phyloP scores from a whole-genome alignment of 2,888 invertebrate genomes.

The Drosophila lutescens region DNA sequence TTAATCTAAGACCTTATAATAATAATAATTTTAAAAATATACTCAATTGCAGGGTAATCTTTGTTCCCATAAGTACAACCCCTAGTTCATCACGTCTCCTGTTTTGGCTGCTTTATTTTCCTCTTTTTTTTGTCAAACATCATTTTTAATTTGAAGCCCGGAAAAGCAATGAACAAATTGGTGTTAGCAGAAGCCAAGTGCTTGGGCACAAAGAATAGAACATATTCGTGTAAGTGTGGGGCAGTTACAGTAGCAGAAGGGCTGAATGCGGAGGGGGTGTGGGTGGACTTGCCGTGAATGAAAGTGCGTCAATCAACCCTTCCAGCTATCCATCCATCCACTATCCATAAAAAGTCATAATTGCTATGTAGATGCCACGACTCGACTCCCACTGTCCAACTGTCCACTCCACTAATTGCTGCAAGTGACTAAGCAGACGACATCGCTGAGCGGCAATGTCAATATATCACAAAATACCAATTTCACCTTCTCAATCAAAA shows the following conservation, averaged over 20 bases:
- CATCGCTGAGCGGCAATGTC: slow-evolving; percentile 67
- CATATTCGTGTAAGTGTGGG: not conserved
- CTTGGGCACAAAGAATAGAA: slow-evolving; percentile 47
- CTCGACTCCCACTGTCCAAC: slow-evolving; percentile 8
- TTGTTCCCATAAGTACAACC: not conserved
- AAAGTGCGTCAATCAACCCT: slow-evolving; percentile 72
- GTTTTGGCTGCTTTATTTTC: slow-evolving; percentile 3
- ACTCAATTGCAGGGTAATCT: slow-evolving; percentile 12
- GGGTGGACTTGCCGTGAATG: slow-evolving; percentile 54
- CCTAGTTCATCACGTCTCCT: not conserved
- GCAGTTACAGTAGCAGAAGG: slow-evolving; percentile 11
- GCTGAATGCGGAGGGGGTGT: not conserved
- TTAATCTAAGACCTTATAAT: no score
- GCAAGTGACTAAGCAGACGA: slow-evolving; percentile 74
- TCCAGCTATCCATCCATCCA: slow-evolving; percentile 30
- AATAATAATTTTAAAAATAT: no score
- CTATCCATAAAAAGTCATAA: slow-evolving; percentile 62
- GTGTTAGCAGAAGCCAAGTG: slow-evolving; percentile 80
- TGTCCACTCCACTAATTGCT: slow-evolving; percentile 59
- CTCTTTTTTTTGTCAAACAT: slow-evolving; percentile 47
- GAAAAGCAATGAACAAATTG: slow-evolving; percentile 78
- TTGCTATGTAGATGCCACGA: slow-evolving; percentile 65
- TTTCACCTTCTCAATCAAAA: slow-evolving; percentile 81
- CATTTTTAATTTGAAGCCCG: slow-evolving; percentile 70
- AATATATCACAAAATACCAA: slow-evolving; percentile 79